Conservation (phyloP, 2,888 invertebrate species). For the Agrochola litura region DNA sequence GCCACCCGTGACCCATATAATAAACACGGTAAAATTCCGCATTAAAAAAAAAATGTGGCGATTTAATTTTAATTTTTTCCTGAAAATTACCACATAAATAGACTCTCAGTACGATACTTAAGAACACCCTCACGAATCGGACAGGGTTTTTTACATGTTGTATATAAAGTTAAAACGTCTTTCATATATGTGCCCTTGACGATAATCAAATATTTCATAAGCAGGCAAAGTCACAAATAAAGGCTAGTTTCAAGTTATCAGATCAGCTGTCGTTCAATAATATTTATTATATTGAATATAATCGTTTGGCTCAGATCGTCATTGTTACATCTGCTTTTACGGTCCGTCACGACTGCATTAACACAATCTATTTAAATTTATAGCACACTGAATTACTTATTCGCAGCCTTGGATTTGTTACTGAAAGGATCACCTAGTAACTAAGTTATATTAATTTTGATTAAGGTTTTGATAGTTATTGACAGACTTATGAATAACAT, state of each 20-base stretch:
- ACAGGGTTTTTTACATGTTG: no score
- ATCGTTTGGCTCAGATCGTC: constrained; percentile 45
- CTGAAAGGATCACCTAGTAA: constrained; percentile 56
- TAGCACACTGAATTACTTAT: constrained; percentile 55
- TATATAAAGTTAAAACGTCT: background rate
- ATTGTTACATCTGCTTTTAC: constrained; percentile 66
- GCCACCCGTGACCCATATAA: no score
- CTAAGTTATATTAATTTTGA: constrained; percentile 49
- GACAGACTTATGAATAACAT: constrained; percentile 23
- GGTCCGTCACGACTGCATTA: constrained; percentile 68
- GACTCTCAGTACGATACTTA: no score
- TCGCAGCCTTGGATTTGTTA: constrained; percentile 54
- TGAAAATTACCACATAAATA: no score
- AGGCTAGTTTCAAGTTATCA: constrained; percentile 38
- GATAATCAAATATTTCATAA: constrained; percentile 6
- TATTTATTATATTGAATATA: constrained; percentile 51
- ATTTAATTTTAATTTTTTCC: no score
- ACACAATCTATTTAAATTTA: constrained; percentile 62
- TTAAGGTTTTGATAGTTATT: constrained; percentile 22
- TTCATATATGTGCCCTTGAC: background rate
- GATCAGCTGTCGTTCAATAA: constrained; percentile 55
- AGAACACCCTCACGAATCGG: no score
- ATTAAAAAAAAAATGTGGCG: no score
- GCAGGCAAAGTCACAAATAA: constrained; percentile 16
- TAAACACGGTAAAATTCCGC: no score